Evolutionary conservation across 64 coral and sea anemone species (phyloP), one percentile per base, ranked within the genome.

Genomic region (Porites lutea): DNA sequence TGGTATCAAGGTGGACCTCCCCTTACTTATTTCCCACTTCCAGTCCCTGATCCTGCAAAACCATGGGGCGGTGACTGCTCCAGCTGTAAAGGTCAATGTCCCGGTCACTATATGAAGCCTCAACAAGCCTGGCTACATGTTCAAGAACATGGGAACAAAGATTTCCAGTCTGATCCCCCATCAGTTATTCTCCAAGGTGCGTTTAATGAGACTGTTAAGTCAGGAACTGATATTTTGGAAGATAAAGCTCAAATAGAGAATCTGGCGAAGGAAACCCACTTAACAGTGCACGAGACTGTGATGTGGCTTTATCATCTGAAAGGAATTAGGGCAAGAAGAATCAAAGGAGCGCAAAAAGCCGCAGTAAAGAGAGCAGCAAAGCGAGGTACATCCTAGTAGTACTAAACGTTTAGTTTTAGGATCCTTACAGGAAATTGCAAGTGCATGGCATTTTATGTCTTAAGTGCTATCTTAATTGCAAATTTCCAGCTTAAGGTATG

Each of bases 321-420:
- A 48, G 72, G 16, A 15, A 59, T 88, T 21, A 88, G 71, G 57
- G 47, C 57, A 59, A 88, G 67, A 74, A 72, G 86, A 72, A 6
- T 19, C 14, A 48, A 74, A 74, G 86, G 86, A 37, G 86, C 52
- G 23, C 67, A 88, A 72, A 88, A 88, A 52, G 86, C 71, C 58
- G 86, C 86, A 51, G 86, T 51, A 46, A 88, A 48, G 8, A 72
- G 86, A 73, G 67, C 54, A 75, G 86, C 86, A 43, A 88, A 88
- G 37, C 51, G 57, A 72, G 71, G 69, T 88, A 74, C 65, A 75
- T 75, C 47, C 72, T 75, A 75, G 37, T 65, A 83, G 72, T 46
- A 75, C 72, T 75, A 75, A 75, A 75, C 50, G 62, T 75, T 75
- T 75, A 49, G 47, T 75, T 75, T 75, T 75, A 75, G 72, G 72